Evolutionary conservation across 2,888 invertebrate genomes (phyloP).

Genomic region (Limnephilus auricula): DNA sequence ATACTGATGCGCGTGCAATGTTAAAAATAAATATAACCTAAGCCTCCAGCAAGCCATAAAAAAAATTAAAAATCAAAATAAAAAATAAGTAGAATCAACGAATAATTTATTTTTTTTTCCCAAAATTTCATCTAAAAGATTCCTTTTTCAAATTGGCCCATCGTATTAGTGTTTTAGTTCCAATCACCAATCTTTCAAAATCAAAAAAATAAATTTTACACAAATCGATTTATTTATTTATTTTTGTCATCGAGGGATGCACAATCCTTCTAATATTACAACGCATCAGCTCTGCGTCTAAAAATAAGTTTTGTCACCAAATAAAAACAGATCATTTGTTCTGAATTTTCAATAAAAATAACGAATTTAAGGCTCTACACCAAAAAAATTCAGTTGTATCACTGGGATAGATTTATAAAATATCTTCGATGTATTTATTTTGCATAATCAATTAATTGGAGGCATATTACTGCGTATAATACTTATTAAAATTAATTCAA

Average conservation of each 20-base stretch:
- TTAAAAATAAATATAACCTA: slow-evolving; percentile 25
- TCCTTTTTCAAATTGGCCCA: neutral
- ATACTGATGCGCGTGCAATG: slow-evolving; percentile 45
- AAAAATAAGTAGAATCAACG: neutral
- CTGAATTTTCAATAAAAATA: slow-evolving; percentile 11
- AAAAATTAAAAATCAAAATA: neutral
- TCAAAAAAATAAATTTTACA: slow-evolving; percentile 37
- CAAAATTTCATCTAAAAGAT: neutral
- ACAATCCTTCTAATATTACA: slow-evolving; percentile 52
- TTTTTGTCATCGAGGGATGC: slow-evolving; percentile 62
- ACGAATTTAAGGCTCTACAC: neutral
- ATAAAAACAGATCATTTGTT: neutral
- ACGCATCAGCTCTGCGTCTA: neutral
- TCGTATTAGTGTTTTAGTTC: slow-evolving; percentile 48
- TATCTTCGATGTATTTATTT: neutral
- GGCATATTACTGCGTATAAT: neutral
- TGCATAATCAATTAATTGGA: neutral
- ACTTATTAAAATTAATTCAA: too few relatives aligned
- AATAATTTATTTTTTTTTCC: neutral
- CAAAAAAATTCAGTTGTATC: neutral
- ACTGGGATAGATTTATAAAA: neutral
- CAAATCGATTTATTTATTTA: neutral
- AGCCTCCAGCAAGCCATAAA: slow-evolving; percentile 10
- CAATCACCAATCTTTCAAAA: slow-evolving; percentile 42
- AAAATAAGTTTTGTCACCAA: neutral